Conservation (phyloP, 2,797 vertebrate genomes). For the Galago senegalensis region DNA sequence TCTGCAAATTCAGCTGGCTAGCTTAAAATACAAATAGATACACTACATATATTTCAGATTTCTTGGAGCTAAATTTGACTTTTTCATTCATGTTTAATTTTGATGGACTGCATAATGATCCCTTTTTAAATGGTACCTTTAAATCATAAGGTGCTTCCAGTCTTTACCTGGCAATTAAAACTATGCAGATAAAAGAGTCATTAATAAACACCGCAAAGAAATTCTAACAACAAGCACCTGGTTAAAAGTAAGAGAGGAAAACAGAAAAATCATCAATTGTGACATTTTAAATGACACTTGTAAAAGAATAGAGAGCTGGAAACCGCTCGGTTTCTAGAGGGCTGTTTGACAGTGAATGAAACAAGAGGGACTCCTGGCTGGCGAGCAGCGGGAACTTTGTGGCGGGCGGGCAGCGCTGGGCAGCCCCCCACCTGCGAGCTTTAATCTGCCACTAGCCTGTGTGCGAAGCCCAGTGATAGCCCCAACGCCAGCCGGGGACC, state of each 20-base stretch:
- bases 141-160: slow-evolving; percentile 26
- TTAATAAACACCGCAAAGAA: slow-evolving; percentile 42
- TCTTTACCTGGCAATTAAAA: slow-evolving; percentile 41
- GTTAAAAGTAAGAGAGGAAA: slow-evolving; percentile 39
- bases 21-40: slow-evolving; percentile 45
- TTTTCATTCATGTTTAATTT: slow-evolving; percentile 38
- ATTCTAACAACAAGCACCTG: slow-evolving; percentile 34
- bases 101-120: background rate
- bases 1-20: background rate
- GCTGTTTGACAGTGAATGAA: background rate
- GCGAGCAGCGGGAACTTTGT: slow-evolving; percentile 76
- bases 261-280: slow-evolving; percentile 7
- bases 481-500: background rate
- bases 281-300: slow-evolving; percentile 38
- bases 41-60: slow-evolving; percentile 19
- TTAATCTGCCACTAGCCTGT: slow-evolving; percentile 22
- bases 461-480: slow-evolving; percentile 1
- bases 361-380: slow-evolving; percentile 37
- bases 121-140: background rate
- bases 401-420: background rate
- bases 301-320: background rate
- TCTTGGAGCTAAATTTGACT: slow-evolving; percentile 51
- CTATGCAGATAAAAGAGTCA: slow-evolving; percentile 47
- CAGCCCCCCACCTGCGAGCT: background rate
- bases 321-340: background rate